Percentiles rank a stretch among this genome's conserved stretches.
Conservation (phyloP, 2,797 vertebrate species). For the Eremophila alpestris region DNA sequence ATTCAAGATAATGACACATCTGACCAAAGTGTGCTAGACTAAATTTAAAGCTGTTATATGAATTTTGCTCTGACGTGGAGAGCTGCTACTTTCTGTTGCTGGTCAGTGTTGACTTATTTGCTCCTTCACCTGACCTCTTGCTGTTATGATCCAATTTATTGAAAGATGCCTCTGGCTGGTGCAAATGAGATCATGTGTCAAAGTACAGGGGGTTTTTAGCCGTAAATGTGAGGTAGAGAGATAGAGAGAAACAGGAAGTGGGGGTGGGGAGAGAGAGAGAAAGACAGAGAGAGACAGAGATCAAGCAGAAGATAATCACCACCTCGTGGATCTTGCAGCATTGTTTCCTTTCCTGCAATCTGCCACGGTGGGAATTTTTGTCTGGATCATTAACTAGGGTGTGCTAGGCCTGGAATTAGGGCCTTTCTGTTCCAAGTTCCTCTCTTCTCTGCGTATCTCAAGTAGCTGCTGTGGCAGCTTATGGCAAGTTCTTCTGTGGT, state of each 20-base stretch:
- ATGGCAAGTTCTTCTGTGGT: no score
- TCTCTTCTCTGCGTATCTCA: not conserved
- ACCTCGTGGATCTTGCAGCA: fast-evolving
- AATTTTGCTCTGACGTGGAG: not conserved
- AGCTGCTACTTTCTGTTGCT: not conserved
- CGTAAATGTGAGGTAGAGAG: not conserved
- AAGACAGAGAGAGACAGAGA: not conserved
- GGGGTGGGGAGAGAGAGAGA: fast-evolving
- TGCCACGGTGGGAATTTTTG: not conserved
- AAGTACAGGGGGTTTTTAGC: not conserved
- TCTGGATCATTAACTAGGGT: not conserved
- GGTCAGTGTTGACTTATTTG: not conserved
- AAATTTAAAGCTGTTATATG: not conserved
- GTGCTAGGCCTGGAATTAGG: not conserved
- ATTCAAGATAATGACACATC: not conserved
- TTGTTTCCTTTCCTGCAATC: not conserved
- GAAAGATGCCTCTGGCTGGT: not conserved
- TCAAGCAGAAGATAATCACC: no score
- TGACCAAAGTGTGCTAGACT: not conserved
- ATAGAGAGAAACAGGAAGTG: not conserved
- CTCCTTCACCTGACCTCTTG: not conserved
- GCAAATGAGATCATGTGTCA: not conserved
- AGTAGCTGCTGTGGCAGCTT: not conserved
- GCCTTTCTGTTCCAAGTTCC: not conserved
- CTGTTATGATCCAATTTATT: not conserved